Percentiles rank a stretch among this genome's conserved stretches.
Conservation (phyloP, 2,113 vertebrate genomes). For the Oxyura jamaicensis region DNA sequence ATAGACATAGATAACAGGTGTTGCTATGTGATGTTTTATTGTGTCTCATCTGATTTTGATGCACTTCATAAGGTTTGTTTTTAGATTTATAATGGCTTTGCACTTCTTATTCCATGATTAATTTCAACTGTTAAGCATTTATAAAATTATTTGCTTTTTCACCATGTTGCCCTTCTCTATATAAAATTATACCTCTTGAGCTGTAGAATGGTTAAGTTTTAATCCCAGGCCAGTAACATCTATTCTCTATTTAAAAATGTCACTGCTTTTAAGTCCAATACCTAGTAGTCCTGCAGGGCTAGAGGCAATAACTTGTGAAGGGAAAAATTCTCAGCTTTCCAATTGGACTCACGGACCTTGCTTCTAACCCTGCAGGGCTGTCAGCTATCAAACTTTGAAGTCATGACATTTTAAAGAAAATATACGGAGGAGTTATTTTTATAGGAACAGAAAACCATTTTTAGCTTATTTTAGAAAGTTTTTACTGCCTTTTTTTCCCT, state of each 20-base stretch:
- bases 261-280: slow-evolving; percentile 36
- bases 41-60: background rate
- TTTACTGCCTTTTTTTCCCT: background rate
- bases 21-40: background rate
- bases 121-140: background rate
- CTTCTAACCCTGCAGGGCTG: slow-evolving; percentile 10
- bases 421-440: background rate
- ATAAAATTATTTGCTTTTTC: background rate
- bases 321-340: slow-evolving; percentile 22
- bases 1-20: background rate
- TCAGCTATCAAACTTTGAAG: slow-evolving; percentile 49
- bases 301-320: slow-evolving; percentile 33
- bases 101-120: background rate
- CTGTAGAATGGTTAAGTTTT: slow-evolving; percentile 18
- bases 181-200: background rate
- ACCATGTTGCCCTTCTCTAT: background rate
- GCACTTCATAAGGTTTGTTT: background rate
- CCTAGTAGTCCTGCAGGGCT: background rate
- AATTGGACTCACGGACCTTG: slow-evolving; percentile 23
- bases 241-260: slow-evolving; percentile 46
- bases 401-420: slow-evolving; percentile 58
- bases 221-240: background rate
- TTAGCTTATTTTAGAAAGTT: background rate
- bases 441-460: background rate
- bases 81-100: background rate